phyloP scores from a whole-genome alignment of 1,140 invertebrate genomes.

The Mamestra configurata region DNA sequence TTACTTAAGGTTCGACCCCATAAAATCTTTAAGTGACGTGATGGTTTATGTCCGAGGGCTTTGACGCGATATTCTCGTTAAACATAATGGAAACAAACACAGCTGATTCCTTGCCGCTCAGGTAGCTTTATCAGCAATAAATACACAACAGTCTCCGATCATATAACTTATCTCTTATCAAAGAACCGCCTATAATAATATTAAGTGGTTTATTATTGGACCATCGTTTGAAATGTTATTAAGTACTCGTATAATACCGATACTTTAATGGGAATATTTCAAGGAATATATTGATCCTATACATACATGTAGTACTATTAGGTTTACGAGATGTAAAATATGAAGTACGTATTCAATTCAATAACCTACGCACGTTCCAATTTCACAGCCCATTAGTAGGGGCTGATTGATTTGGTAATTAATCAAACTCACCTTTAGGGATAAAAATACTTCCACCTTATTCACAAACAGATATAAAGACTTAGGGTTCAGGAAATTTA shows the following conservation, averaged over 20 bases:
- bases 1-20: constrained; percentile 44
- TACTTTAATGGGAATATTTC: not conserved
- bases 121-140: constrained; percentile 25
- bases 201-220: constrained; percentile 9
- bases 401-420: not conserved
- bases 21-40: constrained; percentile 48
- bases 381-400: not conserved
- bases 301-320: too few relatives aligned
- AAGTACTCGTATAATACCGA: not conserved
- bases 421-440: not conserved
- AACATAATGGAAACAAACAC: constrained; percentile 38
- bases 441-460: not conserved
- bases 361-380: too few relatives aligned
- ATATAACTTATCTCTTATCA: not conserved
- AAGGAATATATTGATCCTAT: not conserved
- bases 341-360: too few relatives aligned
- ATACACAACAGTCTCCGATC: constrained; percentile 27
- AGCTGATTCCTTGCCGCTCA: constrained; percentile 13
- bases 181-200: constrained; percentile 4
- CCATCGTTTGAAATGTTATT: constrained; percentile 3
- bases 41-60: constrained; percentile 39
- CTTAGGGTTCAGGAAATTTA: too few relatives aligned
- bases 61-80: constrained; percentile 38
- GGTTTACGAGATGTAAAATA: too few relatives aligned
- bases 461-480: too few relatives aligned